A percentile compares a stretch with the other conserved stretches of the same genome.
Evolutionary conservation across 2,888 invertebrate species (phyloP).

Genomic region (Dryocosmus kuriphilus): DNA sequence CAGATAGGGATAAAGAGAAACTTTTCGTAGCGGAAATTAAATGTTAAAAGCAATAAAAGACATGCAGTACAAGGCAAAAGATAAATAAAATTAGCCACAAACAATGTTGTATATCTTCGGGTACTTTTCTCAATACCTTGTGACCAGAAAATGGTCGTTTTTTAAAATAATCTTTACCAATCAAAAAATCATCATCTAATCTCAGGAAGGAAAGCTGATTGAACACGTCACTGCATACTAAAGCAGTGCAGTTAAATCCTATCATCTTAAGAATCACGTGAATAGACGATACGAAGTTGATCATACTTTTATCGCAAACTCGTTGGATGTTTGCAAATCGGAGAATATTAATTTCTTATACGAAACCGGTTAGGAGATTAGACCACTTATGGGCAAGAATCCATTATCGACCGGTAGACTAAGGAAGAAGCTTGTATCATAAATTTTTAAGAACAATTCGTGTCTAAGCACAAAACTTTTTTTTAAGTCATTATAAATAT

Average conservation of each 20-base stretch:
- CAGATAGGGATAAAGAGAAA: not conserved
- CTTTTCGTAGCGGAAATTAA: not conserved
- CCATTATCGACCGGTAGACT: not conserved
- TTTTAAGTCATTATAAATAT: no score
- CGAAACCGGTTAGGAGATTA: conserved; percentile 2
- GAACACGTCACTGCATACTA: not conserved
- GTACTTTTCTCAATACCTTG: not conserved
- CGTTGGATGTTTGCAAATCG: not conserved
- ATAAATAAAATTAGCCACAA: not conserved
- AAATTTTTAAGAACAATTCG: not conserved
- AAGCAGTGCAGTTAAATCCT: not conserved
- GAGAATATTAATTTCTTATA: not conserved
- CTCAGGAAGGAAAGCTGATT: no score
- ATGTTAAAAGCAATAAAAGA: not conserved
- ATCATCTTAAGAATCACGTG: not conserved
- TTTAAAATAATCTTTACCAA: not conserved
- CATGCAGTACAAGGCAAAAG: not conserved
- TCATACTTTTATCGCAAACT: conserved; percentile 1
- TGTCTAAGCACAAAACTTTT: not conserved
- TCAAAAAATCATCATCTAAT: not conserved
- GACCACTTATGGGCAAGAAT: not conserved
- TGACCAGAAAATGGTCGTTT: no score
- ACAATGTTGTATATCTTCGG: not conserved
- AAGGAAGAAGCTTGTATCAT: not conserved
- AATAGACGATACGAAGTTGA: not conserved